phyloP scores from a whole-genome alignment of 2,797 vertebrate species.

The Silurus aristotelis region DNA sequence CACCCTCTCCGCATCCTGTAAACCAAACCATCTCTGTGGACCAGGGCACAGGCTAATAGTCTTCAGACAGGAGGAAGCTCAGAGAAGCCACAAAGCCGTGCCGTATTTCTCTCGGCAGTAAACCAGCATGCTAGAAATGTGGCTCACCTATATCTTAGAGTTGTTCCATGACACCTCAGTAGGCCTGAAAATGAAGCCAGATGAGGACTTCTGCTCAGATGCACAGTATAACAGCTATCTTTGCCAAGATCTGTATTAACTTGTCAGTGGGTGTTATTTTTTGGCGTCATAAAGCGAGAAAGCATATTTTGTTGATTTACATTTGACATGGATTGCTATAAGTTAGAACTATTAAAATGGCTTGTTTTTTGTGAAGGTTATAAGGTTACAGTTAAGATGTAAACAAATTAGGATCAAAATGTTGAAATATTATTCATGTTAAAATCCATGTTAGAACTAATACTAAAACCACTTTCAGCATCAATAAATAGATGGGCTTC shows the following conservation, averaged over 20 bases:
- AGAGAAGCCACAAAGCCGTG: conserved; percentile 59
- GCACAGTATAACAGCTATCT: neutral
- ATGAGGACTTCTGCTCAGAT: conserved; percentile 28
- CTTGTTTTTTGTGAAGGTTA: neutral
- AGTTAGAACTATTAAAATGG: neutral
- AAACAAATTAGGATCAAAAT: neutral
- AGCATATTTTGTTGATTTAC: conserved; percentile 2
- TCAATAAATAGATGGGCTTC: neutral
- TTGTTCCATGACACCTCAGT: conserved; percentile 2
- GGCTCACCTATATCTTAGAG: conserved; percentile 42
- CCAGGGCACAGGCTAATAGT: conserved; percentile 58
- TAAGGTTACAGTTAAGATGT: neutral
- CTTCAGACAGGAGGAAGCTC: conserved; percentile 59
- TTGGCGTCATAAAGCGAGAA: neutral
- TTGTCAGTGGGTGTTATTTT: neutral
- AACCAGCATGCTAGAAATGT: conserved; percentile 62
- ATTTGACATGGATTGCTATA: neutral
- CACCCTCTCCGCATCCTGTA: conserved; percentile 70
- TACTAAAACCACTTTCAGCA: neutral
- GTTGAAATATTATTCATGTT: neutral
- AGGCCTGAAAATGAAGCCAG: neutral
- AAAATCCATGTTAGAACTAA: neutral
- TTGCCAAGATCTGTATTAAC: neutral
- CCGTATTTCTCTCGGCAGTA: conserved; percentile 65
- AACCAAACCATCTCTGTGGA: conserved; percentile 61